phyloP scores from a whole-genome alignment of 1,140 invertebrate species.

The Antheraea mylitta region DNA sequence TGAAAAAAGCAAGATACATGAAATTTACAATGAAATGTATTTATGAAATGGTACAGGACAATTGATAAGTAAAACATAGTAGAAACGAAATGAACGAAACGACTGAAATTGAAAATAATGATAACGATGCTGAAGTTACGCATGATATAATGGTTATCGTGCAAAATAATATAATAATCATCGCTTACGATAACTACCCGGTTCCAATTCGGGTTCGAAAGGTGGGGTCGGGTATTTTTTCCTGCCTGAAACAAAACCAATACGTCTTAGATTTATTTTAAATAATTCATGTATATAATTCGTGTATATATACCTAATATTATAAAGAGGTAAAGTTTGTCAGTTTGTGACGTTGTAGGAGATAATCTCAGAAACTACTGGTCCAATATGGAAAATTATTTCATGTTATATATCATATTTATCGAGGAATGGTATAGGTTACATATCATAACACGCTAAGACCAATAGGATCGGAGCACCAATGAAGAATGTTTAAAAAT shows the following conservation, averaged over 20 bases:
- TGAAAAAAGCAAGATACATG: not conserved
- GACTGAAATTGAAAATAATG: not conserved
- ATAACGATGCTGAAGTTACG: not conserved
- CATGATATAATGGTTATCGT: not conserved
- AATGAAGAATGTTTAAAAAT: no score
- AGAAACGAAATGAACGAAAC: no score
- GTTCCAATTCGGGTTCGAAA: constrained; percentile 58
- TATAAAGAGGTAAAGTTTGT: no score
- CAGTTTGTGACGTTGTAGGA: no score
- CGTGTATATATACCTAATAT: no score
- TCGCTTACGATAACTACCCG: constrained; percentile 58
- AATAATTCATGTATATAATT: not conserved
- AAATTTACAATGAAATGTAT: not conserved
- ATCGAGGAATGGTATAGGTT: no score
- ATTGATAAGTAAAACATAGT: no score
- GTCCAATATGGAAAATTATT: no score
- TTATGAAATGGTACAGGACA: not conserved
- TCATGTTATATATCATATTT: no score
- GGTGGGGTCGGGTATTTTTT: constrained; percentile 60
- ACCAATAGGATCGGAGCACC: no score
- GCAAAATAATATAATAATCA: constrained; percentile 4
- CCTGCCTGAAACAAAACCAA: constrained; percentile 63
- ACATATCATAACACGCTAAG: no score
- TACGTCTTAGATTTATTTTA: not conserved
- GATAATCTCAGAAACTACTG: no score